These are phyloP conservation scores for Agrotis ipsilon DNA, from an alignment of 2,888 invertebrate genomes.

Conservation along the genomic window DNA sequence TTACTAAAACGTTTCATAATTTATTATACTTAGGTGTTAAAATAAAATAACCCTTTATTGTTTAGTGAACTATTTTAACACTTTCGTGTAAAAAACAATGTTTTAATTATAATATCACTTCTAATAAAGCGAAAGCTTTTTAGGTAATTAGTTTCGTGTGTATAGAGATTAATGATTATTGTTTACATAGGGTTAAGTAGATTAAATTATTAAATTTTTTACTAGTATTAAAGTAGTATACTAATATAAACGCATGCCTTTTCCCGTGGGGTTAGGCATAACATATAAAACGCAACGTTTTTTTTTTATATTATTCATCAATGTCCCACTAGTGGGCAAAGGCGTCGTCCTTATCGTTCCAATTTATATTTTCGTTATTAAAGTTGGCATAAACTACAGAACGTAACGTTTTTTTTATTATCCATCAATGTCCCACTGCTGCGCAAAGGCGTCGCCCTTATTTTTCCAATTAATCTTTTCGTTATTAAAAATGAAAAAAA, in stretches of 20 bases:
- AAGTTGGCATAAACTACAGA: neutral
- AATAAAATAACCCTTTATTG: constrained; percentile 5
- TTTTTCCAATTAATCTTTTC: no score
- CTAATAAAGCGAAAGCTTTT: constrained; percentile 33
- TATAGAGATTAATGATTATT: constrained; percentile 49
- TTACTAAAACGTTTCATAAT: constrained; percentile 17
- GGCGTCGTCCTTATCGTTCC: no score
- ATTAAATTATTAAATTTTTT: constrained; percentile 18
- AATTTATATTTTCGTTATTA: no score
- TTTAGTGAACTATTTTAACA: constrained; percentile 14
- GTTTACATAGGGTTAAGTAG: neutral
- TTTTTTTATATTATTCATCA: no score
- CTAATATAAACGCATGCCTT: neutral
- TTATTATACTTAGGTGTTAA: constrained; percentile 35
- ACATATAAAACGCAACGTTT: neutral
- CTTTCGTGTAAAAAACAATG: constrained; percentile 7
- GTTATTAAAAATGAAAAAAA: no score
- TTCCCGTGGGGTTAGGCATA: neutral
- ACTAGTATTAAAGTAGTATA: neutral
- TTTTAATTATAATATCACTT: constrained; percentile 41
- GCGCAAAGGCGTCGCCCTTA: no score
- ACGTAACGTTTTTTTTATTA: neutral
- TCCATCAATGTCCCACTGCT: no score
- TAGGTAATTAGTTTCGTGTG: constrained; percentile 18
- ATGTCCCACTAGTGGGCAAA: no score